Evolutionary conservation across 1,140 invertebrate genomes (phyloP).

Genomic region (Propsilocerus akamusi): DNA sequence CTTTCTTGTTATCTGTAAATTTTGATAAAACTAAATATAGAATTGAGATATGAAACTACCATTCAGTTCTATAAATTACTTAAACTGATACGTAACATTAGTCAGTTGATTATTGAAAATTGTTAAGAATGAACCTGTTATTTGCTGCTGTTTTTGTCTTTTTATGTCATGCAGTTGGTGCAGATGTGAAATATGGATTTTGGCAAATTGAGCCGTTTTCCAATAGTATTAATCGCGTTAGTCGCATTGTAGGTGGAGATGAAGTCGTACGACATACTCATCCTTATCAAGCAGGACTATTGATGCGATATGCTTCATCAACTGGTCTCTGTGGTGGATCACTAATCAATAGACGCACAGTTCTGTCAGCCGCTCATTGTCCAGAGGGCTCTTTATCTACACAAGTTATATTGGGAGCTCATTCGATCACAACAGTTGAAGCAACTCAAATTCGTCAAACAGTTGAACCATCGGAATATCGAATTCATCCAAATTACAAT

Average conservation of each 20-base stretch:
- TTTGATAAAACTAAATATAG: too few relatives aligned
- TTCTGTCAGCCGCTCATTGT: conserved; percentile 10
- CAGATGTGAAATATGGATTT: too few relatives aligned
- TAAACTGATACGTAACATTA: too few relatives aligned
- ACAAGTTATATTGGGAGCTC: neutral
- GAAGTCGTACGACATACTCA: conserved; percentile 24
- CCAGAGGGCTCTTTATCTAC: neutral
- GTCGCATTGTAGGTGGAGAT: conserved; percentile 25
- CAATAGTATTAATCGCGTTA: too few relatives aligned
- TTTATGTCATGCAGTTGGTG: too few relatives aligned
- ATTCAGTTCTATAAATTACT: too few relatives aligned
- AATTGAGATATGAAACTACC: too few relatives aligned
- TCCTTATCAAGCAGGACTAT: conserved; percentile 31
- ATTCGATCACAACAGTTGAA: neutral
- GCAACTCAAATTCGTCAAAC: neutral
- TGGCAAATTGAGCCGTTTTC: too few relatives aligned
- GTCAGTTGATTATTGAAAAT: too few relatives aligned
- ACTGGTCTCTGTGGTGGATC: conserved; percentile 35
- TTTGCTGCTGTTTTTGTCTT: too few relatives aligned
- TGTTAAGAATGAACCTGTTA: too few relatives aligned
- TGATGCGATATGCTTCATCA: conserved; percentile 20
- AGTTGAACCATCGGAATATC: neutral
- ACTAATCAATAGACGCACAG: conserved; percentile 30
- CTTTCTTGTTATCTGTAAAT: too few relatives aligned
- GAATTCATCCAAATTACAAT: neutral